A percentile compares a stretch with the other conserved stretches of the same genome.
phyloP scores from a whole-genome alignment of 2,888 invertebrate species.

The Mesorhabditis spiculigera region DNA sequence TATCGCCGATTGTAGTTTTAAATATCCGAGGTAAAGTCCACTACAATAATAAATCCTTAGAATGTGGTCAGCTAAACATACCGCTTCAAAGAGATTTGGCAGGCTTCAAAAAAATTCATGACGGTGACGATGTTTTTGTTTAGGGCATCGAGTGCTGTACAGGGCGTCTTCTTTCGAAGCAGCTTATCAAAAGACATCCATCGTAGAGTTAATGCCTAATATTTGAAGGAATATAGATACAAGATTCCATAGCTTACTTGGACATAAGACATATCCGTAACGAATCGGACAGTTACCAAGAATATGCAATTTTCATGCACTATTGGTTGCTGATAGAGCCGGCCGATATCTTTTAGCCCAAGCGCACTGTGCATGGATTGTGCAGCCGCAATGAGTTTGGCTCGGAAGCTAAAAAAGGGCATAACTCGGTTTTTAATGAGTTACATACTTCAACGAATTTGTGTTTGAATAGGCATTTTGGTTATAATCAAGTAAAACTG shows the following conservation, averaged over 20 bases:
- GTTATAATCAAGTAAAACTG: conserved; percentile 29
- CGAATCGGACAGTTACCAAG: conserved; percentile 78
- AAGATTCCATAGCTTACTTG: neutral
- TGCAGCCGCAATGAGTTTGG: conserved; percentile 83
- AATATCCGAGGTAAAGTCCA: conserved; percentile 89
- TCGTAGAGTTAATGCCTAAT: conserved; percentile 80
- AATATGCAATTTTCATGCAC: conserved; percentile 84
- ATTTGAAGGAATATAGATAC: neutral
- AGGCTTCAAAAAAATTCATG: conserved; percentile 74
- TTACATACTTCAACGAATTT: conserved; percentile 26
- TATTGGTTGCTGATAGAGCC: conserved; percentile 85
- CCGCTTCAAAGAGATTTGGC: conserved; percentile 75
- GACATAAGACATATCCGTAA: conserved; percentile 51
- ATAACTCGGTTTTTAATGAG: too few relatives aligned
- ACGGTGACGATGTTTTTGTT: conserved; percentile 80
- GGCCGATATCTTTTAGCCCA: conserved; percentile 91
- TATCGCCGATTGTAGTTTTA: conserved; percentile 86
- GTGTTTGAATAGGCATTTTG: conserved; percentile 37
- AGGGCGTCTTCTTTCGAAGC: conserved; percentile 66
- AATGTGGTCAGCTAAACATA: conserved; percentile 3
- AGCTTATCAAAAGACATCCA: conserved; percentile 86
- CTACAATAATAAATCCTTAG: conserved; percentile 14
- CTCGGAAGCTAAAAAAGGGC: conserved; percentile 35
- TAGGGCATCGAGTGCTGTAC: conserved; percentile 73
- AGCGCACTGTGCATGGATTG: conserved; percentile 75